Evolutionary conservation across 2,113 vertebrate genomes (phyloP), one percentile per base, ranked within the genome.

Genomic region (Aphelocoma coerulescens): DNA sequence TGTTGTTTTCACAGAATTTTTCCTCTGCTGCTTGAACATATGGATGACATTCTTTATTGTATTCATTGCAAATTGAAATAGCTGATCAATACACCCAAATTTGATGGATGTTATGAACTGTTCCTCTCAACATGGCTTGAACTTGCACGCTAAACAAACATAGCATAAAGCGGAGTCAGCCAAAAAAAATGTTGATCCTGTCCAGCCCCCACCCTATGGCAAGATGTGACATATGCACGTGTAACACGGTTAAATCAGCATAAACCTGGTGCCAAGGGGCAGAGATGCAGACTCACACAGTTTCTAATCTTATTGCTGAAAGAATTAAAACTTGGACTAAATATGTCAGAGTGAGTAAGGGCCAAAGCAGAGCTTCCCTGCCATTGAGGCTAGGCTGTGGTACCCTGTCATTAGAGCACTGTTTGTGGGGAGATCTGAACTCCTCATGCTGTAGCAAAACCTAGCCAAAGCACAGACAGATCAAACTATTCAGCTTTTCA

Each of bases 381-480:
- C 17, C 35, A 18, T 46, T 20, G 61, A 18, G 72, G 72, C 72
- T 44, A 7, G 57, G 66, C 67, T 73, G 61, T n/a, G 65, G 54
- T 54, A 75, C 61, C 58, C 37, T 79, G 9, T 39, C 49, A 54
- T 83, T 76, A 93, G 32, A 85, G 71, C 11, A 9, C 30, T 65
- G 5, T 52, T 71, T 75, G 71, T 54, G 67, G 49, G 33, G n/a
- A 93, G 46, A 73, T 62, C 63, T 54, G 41, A 71, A 65, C 79
- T 73, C 74, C 66, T 85, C 59, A 33, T 49, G 41, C 58, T 94
- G 37, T 19, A 91, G 46, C 62, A 90, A 62, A 74, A 77, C 22
- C 30, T 46, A 65, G 44, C 66, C 91, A 83, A 87, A 88, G 89
- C 58, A 80, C 61, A 81, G 91, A 55, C 35, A 59, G 61, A 92